Conservation (phyloP, 2,888 invertebrate species). For the Hirtodrosophila trivittata region DNA sequence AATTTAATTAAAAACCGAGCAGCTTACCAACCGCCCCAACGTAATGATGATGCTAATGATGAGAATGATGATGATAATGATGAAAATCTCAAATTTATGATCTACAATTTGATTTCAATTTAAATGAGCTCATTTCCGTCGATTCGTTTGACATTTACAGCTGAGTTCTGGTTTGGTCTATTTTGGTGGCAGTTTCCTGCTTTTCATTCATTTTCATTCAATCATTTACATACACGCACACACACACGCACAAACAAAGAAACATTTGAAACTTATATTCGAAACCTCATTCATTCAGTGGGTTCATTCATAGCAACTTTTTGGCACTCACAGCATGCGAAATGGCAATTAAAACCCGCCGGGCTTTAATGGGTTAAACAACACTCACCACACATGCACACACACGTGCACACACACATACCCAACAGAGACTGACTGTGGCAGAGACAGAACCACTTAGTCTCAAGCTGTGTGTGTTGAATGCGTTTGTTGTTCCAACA, state of each 20-base stretch:
- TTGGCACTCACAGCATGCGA: conserved; percentile 73
- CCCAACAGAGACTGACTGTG: conserved; percentile 13
- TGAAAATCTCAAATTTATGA: conserved; percentile 60
- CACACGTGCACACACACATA: not conserved
- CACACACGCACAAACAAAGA: not conserved
- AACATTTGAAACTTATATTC: conserved; percentile 11
- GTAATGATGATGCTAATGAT: conserved; percentile 27
- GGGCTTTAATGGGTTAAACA: conserved; percentile 75
- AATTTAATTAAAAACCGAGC: conserved; percentile 70
- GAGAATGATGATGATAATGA: conserved; percentile 31
- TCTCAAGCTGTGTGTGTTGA: conserved; percentile 66
- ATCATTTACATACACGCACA: conserved; percentile 37
- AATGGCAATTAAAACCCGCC: conserved; percentile 66
- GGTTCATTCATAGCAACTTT: conserved; percentile 56
- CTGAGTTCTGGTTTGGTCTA: conserved; percentile 26
- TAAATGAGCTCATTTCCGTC: conserved; percentile 78
- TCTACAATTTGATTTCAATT: conserved; percentile 56
- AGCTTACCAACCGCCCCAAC: not conserved
- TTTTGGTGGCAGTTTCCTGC: conserved; percentile 56
- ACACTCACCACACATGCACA: conserved; percentile 29
- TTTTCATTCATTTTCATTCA: conserved; percentile 58
- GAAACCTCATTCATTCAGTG: conserved; percentile 42
- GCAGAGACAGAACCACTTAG: conserved; percentile 59
- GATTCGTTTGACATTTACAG: conserved; percentile 60
- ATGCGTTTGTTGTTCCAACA: conserved; percentile 49